Conservation (phyloP, 2,113 vertebrate genomes). For the Lycaon pictus region DNA sequence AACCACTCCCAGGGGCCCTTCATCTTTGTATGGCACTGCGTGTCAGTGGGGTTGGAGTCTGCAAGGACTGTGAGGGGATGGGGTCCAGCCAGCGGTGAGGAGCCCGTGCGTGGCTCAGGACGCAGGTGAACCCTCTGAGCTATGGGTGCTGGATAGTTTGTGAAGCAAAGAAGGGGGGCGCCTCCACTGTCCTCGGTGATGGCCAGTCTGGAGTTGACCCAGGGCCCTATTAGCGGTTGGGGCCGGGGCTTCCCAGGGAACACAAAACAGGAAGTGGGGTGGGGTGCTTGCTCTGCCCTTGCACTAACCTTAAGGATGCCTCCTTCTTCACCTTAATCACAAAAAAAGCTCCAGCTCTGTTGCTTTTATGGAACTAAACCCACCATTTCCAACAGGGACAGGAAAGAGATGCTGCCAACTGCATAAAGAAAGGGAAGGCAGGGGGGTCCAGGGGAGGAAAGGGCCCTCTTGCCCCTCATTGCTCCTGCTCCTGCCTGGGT, state of each 20-base stretch:
- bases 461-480: background rate
- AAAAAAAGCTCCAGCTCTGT: background rate
- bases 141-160: background rate
- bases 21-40: rapidly evolving
- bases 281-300: background rate
- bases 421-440: too few species aligned
- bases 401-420: background rate
- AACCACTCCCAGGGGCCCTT: background rate
- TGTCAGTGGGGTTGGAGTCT: background rate
- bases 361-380: background rate
- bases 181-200: rapidly evolving
- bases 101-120: rapidly evolving
- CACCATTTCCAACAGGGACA: background rate
- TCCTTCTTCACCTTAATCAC: background rate
- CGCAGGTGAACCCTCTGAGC: background rate
- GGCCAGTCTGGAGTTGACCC: rapidly evolving
- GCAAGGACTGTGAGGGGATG: background rate
- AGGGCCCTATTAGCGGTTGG: too few species aligned
- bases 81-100: background rate
- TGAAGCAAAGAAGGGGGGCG: rapidly evolving
- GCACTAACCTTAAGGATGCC: background rate
- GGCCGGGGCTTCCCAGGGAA: background rate
- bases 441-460: rapidly evolving
- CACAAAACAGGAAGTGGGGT: background rate
- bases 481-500: rapidly evolving